Percentiles rank a stretch among this genome's conserved stretches.
phyloP scores from a whole-genome alignment of 2,797 vertebrate genomes.

The Petrocephalus schoutedeni region DNA sequence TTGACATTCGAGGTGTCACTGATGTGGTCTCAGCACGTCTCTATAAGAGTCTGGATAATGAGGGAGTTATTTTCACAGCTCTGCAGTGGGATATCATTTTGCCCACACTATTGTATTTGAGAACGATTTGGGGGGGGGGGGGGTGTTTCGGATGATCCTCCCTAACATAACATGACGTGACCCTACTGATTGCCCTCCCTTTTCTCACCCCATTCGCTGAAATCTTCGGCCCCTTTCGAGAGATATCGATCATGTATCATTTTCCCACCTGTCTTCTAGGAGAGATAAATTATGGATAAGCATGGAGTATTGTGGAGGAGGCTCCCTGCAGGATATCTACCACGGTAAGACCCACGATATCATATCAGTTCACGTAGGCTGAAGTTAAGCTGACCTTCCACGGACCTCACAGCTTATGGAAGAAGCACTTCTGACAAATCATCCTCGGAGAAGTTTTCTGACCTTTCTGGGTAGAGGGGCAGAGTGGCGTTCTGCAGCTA shows the following conservation, averaged over 20 bases:
- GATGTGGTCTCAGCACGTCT: neutral
- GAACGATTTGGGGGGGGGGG: neutral
- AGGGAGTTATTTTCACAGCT: slow-evolving; percentile 1
- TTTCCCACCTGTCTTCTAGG: slow-evolving; percentile 54
- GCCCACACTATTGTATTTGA: neutral
- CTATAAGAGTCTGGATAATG: neutral
- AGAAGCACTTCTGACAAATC: neutral
- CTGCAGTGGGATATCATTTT: neutral
- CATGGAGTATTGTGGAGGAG: slow-evolving; percentile 98
- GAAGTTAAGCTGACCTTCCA: neutral
- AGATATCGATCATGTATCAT: neutral
- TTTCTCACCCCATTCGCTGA: neutral
- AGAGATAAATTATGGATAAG: slow-evolving; percentile 99
- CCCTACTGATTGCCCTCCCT: neutral
- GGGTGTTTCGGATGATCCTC: neutral
- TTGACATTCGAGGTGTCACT: neutral
- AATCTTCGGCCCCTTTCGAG: neutral
- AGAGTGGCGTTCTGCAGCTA: neutral
- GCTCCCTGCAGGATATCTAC: slow-evolving; percentile 96
- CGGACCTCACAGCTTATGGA: neutral
- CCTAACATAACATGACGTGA: neutral
- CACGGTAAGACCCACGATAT: slow-evolving; percentile 66
- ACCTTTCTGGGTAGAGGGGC: neutral
- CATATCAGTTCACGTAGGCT: neutral
- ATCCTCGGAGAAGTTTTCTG: neutral